phyloP scores from a whole-genome alignment of 2,113 vertebrate genomes.

The Varanus salvator region DNA sequence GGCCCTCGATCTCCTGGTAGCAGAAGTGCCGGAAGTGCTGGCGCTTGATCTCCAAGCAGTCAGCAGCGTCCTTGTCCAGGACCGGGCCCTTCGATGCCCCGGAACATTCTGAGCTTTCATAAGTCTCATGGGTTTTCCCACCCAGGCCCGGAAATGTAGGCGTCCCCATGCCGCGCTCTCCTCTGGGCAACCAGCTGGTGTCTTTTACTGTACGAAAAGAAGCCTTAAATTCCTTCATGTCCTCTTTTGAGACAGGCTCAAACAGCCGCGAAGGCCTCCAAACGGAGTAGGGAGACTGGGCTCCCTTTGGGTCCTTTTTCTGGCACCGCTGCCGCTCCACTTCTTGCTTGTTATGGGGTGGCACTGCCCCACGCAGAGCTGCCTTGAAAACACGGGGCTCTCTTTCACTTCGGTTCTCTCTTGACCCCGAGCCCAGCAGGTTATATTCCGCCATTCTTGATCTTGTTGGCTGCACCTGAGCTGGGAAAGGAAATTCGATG shows the following conservation, averaged over 20 bases:
- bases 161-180: neutral
- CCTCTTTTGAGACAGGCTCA: neutral
- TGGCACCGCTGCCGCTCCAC: neutral
- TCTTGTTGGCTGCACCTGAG: neutral
- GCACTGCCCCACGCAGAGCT: neutral
- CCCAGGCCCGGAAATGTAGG: neutral
- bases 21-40: slow-evolving; percentile 70
- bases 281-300: neutral
- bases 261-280: slow-evolving; percentile 5
- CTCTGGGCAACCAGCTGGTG: neutral
- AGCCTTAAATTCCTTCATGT: slow-evolving; percentile 17
- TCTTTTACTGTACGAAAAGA: neutral
- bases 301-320: neutral
- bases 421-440: neutral
- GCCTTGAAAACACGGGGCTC: neutral
- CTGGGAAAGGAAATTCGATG: neutral
- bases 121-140: neutral
- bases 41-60: slow-evolving; percentile 57
- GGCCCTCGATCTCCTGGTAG: slow-evolving; percentile 72
- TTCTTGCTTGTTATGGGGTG: neutral
- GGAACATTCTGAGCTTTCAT: too few relatives aligned
- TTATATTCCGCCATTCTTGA: neutral
- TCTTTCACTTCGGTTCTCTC: neutral
- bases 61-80: neutral
- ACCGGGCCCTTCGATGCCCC: neutral